These are phyloP conservation scores for Dendrolimus kikuchii DNA, from an alignment of 1,140 invertebrate genomes.

Conservation along the genomic window DNA sequence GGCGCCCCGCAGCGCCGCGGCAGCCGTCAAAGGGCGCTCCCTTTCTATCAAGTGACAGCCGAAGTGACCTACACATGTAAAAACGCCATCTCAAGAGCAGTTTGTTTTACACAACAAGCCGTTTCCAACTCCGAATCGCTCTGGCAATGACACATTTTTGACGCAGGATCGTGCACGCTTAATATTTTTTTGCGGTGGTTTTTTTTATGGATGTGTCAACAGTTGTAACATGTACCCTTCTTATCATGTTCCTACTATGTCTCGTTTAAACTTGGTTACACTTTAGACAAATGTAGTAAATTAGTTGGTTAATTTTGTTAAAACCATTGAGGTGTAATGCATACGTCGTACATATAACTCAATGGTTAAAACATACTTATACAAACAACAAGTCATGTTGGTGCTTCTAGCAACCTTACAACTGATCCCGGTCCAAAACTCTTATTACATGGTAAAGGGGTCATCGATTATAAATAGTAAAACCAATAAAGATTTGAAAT, in stretches of 20 bases:
- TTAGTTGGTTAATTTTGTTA: too few species aligned
- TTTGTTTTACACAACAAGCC: slow-evolving; percentile 64
- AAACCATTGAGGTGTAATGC: too few species aligned
- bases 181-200: slow-evolving; percentile 12
- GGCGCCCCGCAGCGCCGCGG: slow-evolving; percentile 51
- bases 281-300: too few species aligned
- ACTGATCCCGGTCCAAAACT: background rate
- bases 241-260: too few species aligned
- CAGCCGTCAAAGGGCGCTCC: slow-evolving; percentile 35
- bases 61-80: slow-evolving; percentile 53
- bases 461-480: slow-evolving; percentile 2
- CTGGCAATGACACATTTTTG: slow-evolving; percentile 37
- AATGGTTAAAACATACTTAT: too few species aligned
- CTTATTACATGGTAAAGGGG: slow-evolving; percentile 3
- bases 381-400: too few species aligned
- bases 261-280: too few species aligned
- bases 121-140: slow-evolving; percentile 27
- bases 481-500: slow-evolving; percentile 25
- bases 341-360: too few species aligned
- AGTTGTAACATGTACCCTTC: too few species aligned
- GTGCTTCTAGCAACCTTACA: too few species aligned
- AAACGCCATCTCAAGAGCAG: slow-evolving; percentile 41
- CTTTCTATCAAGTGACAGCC: slow-evolving; percentile 54
- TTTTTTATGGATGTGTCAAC: background rate
- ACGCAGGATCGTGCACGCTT: slow-evolving; percentile 6